Conservation (phyloP, 2,797 vertebrate genomes). For the Scleropages formosus region DNA sequence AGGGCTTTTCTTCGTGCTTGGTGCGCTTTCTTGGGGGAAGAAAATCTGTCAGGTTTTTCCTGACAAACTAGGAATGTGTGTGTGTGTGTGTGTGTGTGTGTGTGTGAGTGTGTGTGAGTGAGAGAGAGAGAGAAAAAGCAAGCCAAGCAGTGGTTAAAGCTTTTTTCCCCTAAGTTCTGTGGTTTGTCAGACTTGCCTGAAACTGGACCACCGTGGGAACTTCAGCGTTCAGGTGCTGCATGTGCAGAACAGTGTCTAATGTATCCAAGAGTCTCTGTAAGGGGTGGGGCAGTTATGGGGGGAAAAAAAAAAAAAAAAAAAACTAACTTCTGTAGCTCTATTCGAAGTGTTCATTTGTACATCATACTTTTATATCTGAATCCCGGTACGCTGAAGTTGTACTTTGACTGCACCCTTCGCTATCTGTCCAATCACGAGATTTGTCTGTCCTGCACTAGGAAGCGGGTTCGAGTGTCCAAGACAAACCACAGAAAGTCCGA, state of each 20-base stretch:
- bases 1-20: constrained; percentile 50
- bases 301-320: no score
- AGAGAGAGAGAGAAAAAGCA: not conserved
- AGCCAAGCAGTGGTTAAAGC: constrained; percentile 36
- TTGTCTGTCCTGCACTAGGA: no score
- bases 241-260: no score
- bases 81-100: constrained; percentile 23
- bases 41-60: constrained; percentile 67
- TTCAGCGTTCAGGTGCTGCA: constrained; percentile 63
- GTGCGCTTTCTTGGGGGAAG: constrained; percentile 58
- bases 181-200: constrained; percentile 63
- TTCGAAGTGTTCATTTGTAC: no score
- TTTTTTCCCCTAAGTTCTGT: constrained; percentile 62
- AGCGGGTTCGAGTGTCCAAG: constrained; percentile 59
- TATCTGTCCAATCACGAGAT: no score
- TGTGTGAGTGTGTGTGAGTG: not conserved
- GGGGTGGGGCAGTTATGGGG: no score
- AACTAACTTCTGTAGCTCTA: no score
- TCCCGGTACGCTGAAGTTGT: no score
- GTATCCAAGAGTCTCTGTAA: no score
- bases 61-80: constrained; percentile 57
- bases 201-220: constrained; percentile 77
- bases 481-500: constrained; percentile 61
- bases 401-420: no score
- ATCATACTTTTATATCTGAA: no score